A percentile compares a stretch with the other conserved stretches of the same genome.
Evolutionary conservation across 2,113 vertebrate genomes (phyloP).

Genomic region (Etia nguti): DNA sequence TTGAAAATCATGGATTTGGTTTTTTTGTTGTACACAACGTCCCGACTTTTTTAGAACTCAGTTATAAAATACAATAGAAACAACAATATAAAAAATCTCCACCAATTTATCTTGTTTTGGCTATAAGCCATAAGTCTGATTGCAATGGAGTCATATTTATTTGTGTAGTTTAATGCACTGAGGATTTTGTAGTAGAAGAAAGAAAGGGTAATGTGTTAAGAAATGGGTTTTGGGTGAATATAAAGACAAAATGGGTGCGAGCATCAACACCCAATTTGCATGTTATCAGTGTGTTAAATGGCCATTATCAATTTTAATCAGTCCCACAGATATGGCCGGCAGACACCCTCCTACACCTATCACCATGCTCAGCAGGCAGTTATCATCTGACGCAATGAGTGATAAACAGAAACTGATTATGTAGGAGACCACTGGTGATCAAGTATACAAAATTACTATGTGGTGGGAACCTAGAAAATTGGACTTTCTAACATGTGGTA

Average conservation of each 20-base stretch:
- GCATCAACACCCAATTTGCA: neutral
- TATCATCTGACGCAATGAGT: accelerated
- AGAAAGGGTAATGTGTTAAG: neutral
- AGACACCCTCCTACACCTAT: neutral
- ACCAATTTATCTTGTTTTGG: slow-evolving; percentile 13
- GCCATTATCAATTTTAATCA: neutral
- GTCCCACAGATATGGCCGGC: neutral
- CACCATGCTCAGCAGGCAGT: neutral
- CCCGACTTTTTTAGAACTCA: neutral
- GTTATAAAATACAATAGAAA: neutral
- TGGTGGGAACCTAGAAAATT: neutral
- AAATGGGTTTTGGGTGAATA: neutral
- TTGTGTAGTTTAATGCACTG: neutral
- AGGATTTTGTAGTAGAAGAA: neutral
- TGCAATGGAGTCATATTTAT: slow-evolving; percentile 1
- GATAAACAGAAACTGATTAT: neutral
- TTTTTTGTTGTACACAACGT: neutral
- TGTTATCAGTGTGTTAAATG: neutral
- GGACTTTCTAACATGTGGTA: neutral
- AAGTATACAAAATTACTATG: neutral
- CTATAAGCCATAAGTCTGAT: neutral
- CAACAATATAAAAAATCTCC: neutral
- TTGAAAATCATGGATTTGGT: accelerated
- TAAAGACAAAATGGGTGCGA: neutral
- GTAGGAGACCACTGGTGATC: neutral